Base-by-base conservation (phyloP, 2,888 invertebrate genomes). In the Desoria tigrina region DNA sequence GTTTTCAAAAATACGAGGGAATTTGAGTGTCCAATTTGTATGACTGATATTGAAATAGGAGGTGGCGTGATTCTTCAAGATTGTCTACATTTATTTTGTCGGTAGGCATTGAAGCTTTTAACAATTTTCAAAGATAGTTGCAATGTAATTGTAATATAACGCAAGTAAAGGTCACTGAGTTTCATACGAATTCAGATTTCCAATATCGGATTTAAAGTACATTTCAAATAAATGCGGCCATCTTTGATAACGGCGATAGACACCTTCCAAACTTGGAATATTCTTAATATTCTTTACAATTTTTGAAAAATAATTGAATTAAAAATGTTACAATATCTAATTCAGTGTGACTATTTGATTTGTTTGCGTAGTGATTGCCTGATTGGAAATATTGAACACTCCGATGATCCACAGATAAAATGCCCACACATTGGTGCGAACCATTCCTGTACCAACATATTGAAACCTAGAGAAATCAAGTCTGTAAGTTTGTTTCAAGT, bases 81-180 rank as follows among this genome's bases (percentile, higher is more conserved):
- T 77, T 94, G 94, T 80, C 85, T 93, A 42, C 94, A 94, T 80
- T 84, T 86, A 68, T 94, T 94, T 80, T 94, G 94, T 83, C 88
- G 85, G 85, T 84, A 76, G 77, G 78, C 50, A 14, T 49, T 51
- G 24, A 16, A 16, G 27, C 27, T 14, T 56, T 63, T 21, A 9
- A n/a, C 6, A 16, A 9, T 27, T 23, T 9, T 16, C 14, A 26
- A 7, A n/a, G 49, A 7, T 49, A 49, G 11, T 49, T 49, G n/a
- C 9, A 49, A 7, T 21, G 49, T 49, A 49, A 49, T 49, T n/a
- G n/a, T n/a, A n/a, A n/a, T n/a, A n/a, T n/a, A n/a, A n/a, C n/a
- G n/a, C n/a, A n/a, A n/a, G n/a, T n/a, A n/a, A n/a, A n/a, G n/a
- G n/a, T n/a, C n/a, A n/a, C n/a, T n/a, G n/a, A n/a, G n/a, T n/a